phyloP scores from a whole-genome alignment of 2,888 invertebrate genomes.

The Stramonita haemastoma region DNA sequence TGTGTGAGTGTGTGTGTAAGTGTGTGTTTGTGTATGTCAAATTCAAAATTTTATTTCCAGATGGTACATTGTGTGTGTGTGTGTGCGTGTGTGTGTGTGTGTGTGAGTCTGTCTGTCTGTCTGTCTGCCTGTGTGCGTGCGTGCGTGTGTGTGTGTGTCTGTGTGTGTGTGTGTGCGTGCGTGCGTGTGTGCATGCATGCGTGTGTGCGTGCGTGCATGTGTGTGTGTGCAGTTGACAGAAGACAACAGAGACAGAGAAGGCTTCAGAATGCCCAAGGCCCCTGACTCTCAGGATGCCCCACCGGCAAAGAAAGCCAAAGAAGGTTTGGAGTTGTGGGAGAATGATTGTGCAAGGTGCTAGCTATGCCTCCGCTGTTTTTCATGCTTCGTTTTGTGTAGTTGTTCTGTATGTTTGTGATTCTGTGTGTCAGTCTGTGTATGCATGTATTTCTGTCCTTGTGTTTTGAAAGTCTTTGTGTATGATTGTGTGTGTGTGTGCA shows the following conservation, averaged over 20 bases:
- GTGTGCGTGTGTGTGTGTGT: not conserved
- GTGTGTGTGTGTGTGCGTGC: not conserved
- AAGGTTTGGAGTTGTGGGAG: not conserved
- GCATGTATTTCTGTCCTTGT: too few species aligned
- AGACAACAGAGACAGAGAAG: not conserved
- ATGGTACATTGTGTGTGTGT: not conserved
- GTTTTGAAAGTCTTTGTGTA: too few species aligned
- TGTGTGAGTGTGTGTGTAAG: too few species aligned
- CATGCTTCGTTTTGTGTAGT: not conserved
- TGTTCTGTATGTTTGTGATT: too few species aligned
- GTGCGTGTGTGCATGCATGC: not conserved
- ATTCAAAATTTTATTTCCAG: too few species aligned
- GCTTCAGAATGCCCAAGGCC: not conserved
- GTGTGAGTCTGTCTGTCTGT: not conserved
- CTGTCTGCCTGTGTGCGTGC: not conserved
- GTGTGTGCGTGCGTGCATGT: not conserved
- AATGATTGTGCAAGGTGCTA: not conserved
- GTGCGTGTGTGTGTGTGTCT: not conserved
- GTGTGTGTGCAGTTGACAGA: not conserved
- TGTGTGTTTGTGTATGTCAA: not conserved
- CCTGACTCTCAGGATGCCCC: not conserved
- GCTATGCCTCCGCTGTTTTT: not conserved
- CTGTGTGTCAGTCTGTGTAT: too few species aligned
- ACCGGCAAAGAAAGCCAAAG: constrained; percentile 17
- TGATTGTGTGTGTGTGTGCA: too few species aligned